Evolutionary conservation across 2,797 vertebrate genomes (phyloP).

Genomic region (Cuniculus paca): DNA sequence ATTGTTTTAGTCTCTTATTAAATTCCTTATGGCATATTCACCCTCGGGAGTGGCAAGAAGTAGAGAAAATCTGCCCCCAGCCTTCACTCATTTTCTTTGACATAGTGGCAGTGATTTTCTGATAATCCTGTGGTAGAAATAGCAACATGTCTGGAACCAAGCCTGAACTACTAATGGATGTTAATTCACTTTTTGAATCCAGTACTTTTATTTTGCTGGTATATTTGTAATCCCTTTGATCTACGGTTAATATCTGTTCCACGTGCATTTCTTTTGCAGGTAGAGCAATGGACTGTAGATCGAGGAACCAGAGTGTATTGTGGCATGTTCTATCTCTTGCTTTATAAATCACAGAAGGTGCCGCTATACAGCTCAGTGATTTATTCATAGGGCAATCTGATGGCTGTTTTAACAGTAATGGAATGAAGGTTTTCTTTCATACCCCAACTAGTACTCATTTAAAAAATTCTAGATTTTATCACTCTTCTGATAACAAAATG

Average conservation of each 20-base stretch:
- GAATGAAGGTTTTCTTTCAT: slow-evolving; percentile 32
- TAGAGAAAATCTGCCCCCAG: no score
- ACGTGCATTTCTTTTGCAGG: slow-evolving; percentile 73
- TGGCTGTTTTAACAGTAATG: slow-evolving; percentile 43
- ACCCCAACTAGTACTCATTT: slow-evolving; percentile 42
- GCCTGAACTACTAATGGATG: slow-evolving; percentile 84
- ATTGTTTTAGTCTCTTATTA: slow-evolving; percentile 76
- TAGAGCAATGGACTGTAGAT: slow-evolving; percentile 41
- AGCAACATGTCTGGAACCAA: slow-evolving; percentile 82
- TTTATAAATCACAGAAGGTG: slow-evolving; percentile 78
- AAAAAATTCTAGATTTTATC: slow-evolving; percentile 57
- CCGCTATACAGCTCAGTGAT: slow-evolving; percentile 53
- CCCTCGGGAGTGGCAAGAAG: background rate
- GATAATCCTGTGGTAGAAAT: slow-evolving; percentile 81
- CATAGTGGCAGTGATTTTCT: slow-evolving; percentile 80
- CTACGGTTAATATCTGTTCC: slow-evolving; percentile 83
- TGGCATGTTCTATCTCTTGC: slow-evolving; percentile 34
- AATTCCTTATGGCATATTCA: slow-evolving; percentile 72
- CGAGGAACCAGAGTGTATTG: slow-evolving; percentile 72
- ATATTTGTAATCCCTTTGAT: slow-evolving; percentile 82
- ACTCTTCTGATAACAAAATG: slow-evolving; percentile 49
- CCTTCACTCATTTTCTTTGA: slow-evolving; percentile 77
- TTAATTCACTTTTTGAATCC: slow-evolving; percentile 85
- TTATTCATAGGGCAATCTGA: slow-evolving; percentile 21
- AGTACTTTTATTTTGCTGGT: slow-evolving; percentile 84